Conservation (phyloP, 2,888 invertebrate genomes). For the Drosophila pseudotakahashii region DNA sequence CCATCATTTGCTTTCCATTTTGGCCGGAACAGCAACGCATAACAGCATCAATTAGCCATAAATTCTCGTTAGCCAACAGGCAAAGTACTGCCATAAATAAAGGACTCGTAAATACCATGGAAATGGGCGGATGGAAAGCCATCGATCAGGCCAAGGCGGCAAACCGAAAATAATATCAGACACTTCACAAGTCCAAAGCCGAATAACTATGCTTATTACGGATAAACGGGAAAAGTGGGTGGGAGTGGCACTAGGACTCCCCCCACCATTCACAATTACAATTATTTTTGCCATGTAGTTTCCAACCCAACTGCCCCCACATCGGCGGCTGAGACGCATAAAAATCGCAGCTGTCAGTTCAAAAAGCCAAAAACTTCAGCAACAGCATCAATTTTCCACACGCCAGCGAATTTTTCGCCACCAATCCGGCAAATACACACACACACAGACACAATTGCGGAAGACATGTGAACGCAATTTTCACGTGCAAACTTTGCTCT, state of each 20-base stretch:
- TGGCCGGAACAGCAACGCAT: slow-evolving; percentile 45
- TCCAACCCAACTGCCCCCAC: slow-evolving; percentile 14
- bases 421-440: slow-evolving; percentile 20
- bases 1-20: slow-evolving; percentile 22
- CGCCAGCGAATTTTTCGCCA: slow-evolving; percentile 58
- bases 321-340: slow-evolving; percentile 58
- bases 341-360: slow-evolving; percentile 78
- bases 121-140: slow-evolving; percentile 31
- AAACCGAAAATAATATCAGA: slow-evolving; percentile 41
- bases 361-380: slow-evolving; percentile 78
- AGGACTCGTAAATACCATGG: neutral
- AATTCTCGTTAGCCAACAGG: slow-evolving; percentile 59
- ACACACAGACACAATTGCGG: slow-evolving; percentile 41
- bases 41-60: slow-evolving; percentile 72
- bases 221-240: neutral
- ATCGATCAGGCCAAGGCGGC: slow-evolving; percentile 42
- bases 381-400: slow-evolving; percentile 75
- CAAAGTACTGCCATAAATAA: slow-evolving; percentile 47
- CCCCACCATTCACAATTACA: slow-evolving; percentile 68
- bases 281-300: slow-evolving; percentile 66
- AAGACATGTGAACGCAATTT: slow-evolving; percentile 69
- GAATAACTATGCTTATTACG: slow-evolving; percentile 31
- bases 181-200: slow-evolving; percentile 28
- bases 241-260: too few species aligned
- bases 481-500: slow-evolving; percentile 72